Percentiles rank a stretch among this genome's conserved stretches.
phyloP scores from a whole-genome alignment of 37 sponge, comb jelly and placozoan genomes.

The Crambe crambe region DNA sequence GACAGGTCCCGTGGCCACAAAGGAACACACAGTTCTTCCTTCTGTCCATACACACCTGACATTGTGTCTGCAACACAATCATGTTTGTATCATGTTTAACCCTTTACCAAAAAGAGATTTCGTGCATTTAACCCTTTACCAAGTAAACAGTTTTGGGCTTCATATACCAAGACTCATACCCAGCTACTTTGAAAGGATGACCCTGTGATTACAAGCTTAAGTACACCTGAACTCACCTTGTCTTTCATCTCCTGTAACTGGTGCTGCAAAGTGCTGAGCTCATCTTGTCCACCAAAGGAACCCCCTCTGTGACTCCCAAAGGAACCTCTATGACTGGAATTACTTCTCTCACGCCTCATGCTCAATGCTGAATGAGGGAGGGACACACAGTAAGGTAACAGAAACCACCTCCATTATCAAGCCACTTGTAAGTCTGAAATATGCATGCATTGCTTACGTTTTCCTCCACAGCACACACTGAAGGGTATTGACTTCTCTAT shows the following conservation, averaged over 20 bases:
- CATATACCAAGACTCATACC: too few relatives aligned
- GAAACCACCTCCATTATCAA: too few relatives aligned
- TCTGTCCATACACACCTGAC: constrained; percentile 89
- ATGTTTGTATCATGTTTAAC: too few relatives aligned
- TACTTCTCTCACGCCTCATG: constrained; percentile 22
- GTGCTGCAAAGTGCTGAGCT: constrained; percentile 53
- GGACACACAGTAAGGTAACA: too few relatives aligned
- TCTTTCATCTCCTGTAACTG: constrained; percentile 81
- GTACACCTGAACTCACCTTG: too few relatives aligned
- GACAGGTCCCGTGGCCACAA: constrained; percentile 93
- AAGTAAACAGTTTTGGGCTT: too few relatives aligned
- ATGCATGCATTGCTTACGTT: constrained; percentile 30
- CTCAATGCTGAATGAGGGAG: constrained; percentile 25
- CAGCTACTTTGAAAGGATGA: too few relatives aligned
- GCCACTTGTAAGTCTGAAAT: not conserved
- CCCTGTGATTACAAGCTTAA: too few relatives aligned
- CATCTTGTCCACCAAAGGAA: constrained; percentile 7
- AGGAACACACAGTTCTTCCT: constrained; percentile 85
- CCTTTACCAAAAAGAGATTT: too few relatives aligned
- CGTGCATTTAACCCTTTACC: too few relatives aligned
- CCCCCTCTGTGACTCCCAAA: not conserved
- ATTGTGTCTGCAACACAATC: constrained; percentile 54
- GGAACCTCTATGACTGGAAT: not conserved
- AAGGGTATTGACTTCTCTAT: constrained; percentile 52
- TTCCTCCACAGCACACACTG: constrained; percentile 57